Conservation (phyloP, 2,888 invertebrate genomes). For the Drosophila differens region DNA sequence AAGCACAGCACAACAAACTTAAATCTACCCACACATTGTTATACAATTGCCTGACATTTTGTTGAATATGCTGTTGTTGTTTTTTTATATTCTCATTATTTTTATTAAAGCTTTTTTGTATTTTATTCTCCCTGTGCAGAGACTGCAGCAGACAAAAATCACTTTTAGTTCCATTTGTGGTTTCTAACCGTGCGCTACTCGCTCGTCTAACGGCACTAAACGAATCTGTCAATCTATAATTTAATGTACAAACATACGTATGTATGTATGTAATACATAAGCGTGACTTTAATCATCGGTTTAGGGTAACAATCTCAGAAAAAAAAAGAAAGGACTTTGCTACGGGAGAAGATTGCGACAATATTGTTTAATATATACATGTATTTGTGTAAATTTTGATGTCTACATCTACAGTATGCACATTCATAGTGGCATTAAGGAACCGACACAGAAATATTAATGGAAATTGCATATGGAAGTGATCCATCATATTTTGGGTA, state of each 20-base stretch:
- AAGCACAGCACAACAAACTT: slow-evolving; percentile 11
- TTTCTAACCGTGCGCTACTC: slow-evolving; percentile 53
- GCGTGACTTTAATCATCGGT: neutral
- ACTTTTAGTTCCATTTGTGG: slow-evolving; percentile 59
- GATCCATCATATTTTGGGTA: slow-evolving; percentile 75
- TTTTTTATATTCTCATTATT: slow-evolving; percentile 38
- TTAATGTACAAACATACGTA: neutral
- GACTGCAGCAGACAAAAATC: slow-evolving; percentile 39
- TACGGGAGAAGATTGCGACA: neutral
- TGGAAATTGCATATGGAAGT: slow-evolving; percentile 83
- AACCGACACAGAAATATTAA: slow-evolving; percentile 63
- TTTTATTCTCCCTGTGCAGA: slow-evolving; percentile 40
- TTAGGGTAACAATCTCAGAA: neutral
- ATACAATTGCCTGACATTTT: slow-evolving; percentile 55
- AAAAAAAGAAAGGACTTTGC: neutral
- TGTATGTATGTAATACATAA: neutral
- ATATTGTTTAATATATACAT: neutral
- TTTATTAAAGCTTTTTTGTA: slow-evolving; percentile 63
- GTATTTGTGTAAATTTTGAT: slow-evolving; percentile 9
- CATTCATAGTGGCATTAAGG: slow-evolving; percentile 43
- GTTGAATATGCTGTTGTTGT: slow-evolving; percentile 14
- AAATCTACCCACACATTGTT: slow-evolving; percentile 30
- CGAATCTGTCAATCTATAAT: slow-evolving; percentile 1
- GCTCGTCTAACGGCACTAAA: slow-evolving; percentile 18
- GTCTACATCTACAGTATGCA: neutral